Base-by-base conservation (phyloP, 2,797 vertebrate genomes). In the Erethizon dorsatum region DNA sequence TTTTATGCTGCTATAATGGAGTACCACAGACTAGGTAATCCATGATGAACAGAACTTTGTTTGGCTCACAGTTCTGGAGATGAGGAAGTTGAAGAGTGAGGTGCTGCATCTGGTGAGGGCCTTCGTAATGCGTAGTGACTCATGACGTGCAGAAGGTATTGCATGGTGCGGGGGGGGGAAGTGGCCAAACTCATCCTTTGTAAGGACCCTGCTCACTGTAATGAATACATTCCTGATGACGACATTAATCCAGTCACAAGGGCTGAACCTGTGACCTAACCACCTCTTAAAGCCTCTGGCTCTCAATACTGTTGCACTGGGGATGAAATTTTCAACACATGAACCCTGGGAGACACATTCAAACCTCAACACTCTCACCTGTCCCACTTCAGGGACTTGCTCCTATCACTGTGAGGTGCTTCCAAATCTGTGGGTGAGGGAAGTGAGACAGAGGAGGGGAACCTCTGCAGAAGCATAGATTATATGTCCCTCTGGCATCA, bases 371-470 rank as follows among this genome's bases (percentile, higher is more conserved):
- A 50, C 54, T 28, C 0, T 82, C 20, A 59, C 67, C 26, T 78
- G 26, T 18, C 17, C 2, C 33, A 31, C 50, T 80, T 90, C 50
- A 73, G 47, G 17, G 61, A 59, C 28, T 83, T 92, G 67, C 3
- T 37, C 9, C 57, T 86, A 33, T 56, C 45, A 65, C 50, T 20
- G 15, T 9, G 24, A 69, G 73, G 6, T 47, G 26, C 37, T 92
- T 92, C 61, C 24, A 59, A 18, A 59, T 65, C 52, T 63, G 9
- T 31, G 28, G 28, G 28, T 2, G 4, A 50, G 4, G n/a, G 1
- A 8, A 33, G 5, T 6, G 20, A 50, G 14, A 7, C 3, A 1
- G 2, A 1, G n/a, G 6, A 33, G 33, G 6, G 22, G 18, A 11
- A 28, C 18, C 17, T 47, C 24, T 47, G 12, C 6, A 75, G 45